These are phyloP conservation scores for Drosophila engyochracea DNA, from an alignment of 2,888 invertebrate genomes.

Conservation along the genomic window DNA sequence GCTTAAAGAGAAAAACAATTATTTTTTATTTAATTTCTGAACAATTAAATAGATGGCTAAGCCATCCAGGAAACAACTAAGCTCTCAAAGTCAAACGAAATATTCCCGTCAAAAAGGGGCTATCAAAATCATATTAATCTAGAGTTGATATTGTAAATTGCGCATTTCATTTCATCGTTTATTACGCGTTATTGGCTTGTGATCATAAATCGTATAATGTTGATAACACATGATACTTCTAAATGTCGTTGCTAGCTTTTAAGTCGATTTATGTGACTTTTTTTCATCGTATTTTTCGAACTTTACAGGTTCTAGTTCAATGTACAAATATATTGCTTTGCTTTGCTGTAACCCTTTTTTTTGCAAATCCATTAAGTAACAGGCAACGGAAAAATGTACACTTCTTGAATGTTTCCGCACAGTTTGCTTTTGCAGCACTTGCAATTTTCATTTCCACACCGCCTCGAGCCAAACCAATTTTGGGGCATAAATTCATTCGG, in stretches of 20 bases:
- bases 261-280: constrained; percentile 11
- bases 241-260: constrained; percentile 4
- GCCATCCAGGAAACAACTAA: not conserved
- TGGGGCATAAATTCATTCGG: constrained; percentile 67
- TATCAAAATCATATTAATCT: not conserved
- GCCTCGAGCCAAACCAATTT: constrained; percentile 50
- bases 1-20: not conserved
- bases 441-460: constrained; percentile 62
- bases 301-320: not conserved
- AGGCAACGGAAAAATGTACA: constrained; percentile 49
- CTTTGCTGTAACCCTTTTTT: constrained; percentile 21
- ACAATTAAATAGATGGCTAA: not conserved
- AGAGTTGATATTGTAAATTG: constrained; percentile 17
- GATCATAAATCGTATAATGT: constrained; percentile 23
- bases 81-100: not conserved
- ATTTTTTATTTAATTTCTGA: not conserved
- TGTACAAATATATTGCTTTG: not conserved
- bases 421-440: constrained; percentile 76
- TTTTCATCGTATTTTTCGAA: not conserved
- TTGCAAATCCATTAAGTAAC: constrained; percentile 47
- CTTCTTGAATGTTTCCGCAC: constrained; percentile 79
- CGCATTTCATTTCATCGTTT: not conserved
- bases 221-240: constrained; percentile 26
- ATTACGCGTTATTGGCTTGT: constrained; percentile 4
- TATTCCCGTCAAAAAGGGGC: not conserved